Evolutionary conservation across 1,140 invertebrate genomes (phyloP), one percentile per base, ranked within the genome.

Genomic region (Papilio glaucus): DNA sequence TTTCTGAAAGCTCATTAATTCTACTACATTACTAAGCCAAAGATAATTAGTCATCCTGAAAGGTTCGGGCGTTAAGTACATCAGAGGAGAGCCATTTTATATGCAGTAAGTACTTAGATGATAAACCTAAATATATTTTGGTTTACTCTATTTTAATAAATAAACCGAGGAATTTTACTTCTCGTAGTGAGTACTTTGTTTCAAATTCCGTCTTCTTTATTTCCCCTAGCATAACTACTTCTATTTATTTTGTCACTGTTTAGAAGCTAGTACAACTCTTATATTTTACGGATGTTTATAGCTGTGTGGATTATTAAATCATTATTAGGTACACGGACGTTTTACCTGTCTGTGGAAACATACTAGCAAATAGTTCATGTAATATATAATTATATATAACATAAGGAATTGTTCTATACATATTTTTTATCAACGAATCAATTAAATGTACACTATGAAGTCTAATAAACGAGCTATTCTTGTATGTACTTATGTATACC

Each of bases 1-100:
- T 10, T 57, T 53, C 21, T 53, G 21, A 24, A 12, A 53, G 49
- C 21, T 53, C 49, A 53, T 26, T 53, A 53, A 24, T 53, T 53
- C 49, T 18, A 24, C 49, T 57, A 24, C 49, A 24, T 21, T 57
- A 24, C 49, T 57, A 57, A 57, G 45, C 21, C 18, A 49, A 18
- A 26, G 49, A 57, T 57, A 57, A 57, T 57, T 57, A 24, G 18
- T 57, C 49, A 57, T 57, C 49, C 2, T 57, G 4, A 57, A 24
- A 57, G 49, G 49, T 24, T 24, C 49, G 21, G 49, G 24, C 18
- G 49, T 57, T 57, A 57, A 57, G 18, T 9, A 21, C 18, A 26
- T 57, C 10, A 57, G 9, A 12, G 21, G 21, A 57, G 24, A 57
- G 21, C 18, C 21, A 21, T 24, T 57, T 21, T 24, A 57, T 57